phyloP scores from a whole-genome alignment of 2,888 invertebrate genomes.

The Sycophila texana region DNA sequence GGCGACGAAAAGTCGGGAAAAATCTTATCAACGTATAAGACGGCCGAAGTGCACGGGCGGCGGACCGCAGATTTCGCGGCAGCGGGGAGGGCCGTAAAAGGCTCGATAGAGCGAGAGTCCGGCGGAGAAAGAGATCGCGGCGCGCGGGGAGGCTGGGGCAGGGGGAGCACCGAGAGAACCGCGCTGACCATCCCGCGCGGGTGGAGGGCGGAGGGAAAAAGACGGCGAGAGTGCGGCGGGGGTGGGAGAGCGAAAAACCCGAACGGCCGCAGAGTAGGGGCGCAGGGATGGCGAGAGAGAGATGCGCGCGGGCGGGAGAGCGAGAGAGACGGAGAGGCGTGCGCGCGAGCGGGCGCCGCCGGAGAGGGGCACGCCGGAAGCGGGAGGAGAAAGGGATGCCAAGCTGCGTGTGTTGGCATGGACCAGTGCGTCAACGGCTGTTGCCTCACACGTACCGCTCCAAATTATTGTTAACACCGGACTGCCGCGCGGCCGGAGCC shows the following conservation, averaged over 20 bases:
- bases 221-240: constrained; percentile 56
- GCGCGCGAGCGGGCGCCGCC: constrained; percentile 57
- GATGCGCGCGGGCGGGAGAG: no score
- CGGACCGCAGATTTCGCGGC: constrained; percentile 64
- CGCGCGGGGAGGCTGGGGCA: constrained; percentile 18
- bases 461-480: constrained; percentile 73
- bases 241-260: constrained; percentile 63
- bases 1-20: constrained; percentile 1
- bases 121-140: constrained; percentile 54
- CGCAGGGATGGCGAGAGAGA: not conserved
- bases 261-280: not conserved
- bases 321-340: constrained; percentile 28
- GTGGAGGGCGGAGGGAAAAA: constrained; percentile 57
- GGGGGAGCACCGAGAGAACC: constrained; percentile 58
- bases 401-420: constrained; percentile 75
- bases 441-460: constrained; percentile 75
- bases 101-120: not conserved
- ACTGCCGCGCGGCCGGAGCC: constrained; percentile 1
- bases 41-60: constrained; percentile 60
- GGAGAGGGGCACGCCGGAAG: constrained; percentile 60
- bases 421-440: constrained; percentile 76
- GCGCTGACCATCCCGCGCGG: constrained; percentile 58
- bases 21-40: constrained; percentile 39
- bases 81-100: constrained; percentile 53
- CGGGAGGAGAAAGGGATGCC: constrained; percentile 72